Percentiles rank a stretch among this genome's conserved stretches.
Conservation (phyloP, 2,113 vertebrate genomes). For the Brachyhypopomus gauderio region DNA sequence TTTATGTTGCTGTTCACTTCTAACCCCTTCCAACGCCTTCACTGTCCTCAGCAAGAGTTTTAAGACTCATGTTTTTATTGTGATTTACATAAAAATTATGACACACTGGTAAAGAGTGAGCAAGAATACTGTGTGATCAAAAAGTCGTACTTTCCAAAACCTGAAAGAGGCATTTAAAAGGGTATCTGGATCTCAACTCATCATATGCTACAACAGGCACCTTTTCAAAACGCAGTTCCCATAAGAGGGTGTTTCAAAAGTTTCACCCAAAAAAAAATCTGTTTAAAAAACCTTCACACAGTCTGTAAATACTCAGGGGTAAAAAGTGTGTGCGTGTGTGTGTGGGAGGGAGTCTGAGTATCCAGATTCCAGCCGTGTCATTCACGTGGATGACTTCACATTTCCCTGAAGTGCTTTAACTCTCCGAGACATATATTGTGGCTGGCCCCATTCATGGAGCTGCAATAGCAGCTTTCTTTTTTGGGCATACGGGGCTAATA, state of each 20-base stretch:
- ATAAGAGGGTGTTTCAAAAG: not conserved
- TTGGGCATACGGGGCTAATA: constrained; percentile 42
- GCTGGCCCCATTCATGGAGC: constrained; percentile 37
- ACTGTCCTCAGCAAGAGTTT: too few relatives aligned
- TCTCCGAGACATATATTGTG: constrained; percentile 41
- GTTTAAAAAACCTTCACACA: constrained; percentile 22
- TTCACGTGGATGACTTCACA: constrained; percentile 34
- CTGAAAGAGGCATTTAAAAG: not conserved
- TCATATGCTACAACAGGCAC: not conserved
- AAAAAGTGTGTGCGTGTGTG: too few relatives aligned
- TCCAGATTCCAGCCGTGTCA: constrained; percentile 39
- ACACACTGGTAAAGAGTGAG: not conserved
- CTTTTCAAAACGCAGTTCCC: too few relatives aligned
- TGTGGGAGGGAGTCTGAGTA: not conserved
- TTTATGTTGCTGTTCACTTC: too few relatives aligned
- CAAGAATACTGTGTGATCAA: not conserved
- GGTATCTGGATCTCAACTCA: not conserved
- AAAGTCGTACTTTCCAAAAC: not conserved
- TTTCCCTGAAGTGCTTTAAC: constrained; percentile 32
- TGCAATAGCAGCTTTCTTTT: constrained; percentile 42
- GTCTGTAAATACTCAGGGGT: constrained; percentile 16
- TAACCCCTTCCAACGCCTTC: too few relatives aligned
- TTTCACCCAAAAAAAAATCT: not conserved
- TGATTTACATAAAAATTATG: not conserved
- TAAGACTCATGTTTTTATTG: too few relatives aligned